These are phyloP conservation scores for Rhamnusium bicolor DNA, from an alignment of 2,888 invertebrate genomes.

Conservation along the genomic window DNA sequence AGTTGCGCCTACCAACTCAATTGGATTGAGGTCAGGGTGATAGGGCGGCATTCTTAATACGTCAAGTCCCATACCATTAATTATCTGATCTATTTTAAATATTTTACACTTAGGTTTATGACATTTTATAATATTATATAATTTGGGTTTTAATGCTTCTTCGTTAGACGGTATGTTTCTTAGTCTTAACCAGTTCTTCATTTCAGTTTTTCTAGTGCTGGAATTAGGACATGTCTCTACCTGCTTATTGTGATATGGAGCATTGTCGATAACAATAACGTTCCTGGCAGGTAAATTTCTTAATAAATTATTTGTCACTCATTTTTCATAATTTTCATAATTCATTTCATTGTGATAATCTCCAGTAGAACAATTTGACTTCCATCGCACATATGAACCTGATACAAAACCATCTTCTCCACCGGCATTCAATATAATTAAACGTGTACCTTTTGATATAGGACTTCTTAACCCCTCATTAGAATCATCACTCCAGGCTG, in stretches of 20 bases:
- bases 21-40: too few relatives aligned
- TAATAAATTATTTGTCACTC: constrained; percentile 13
- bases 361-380: constrained; percentile 34
- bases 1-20: too few relatives aligned
- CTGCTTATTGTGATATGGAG: constrained; percentile 7
- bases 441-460: constrained; percentile 37
- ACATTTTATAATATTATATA: too few relatives aligned
- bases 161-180: too few relatives aligned
- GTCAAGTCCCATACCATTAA: too few relatives aligned
- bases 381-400: constrained; percentile 37
- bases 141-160: too few relatives aligned
- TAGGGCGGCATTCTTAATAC: too few relatives aligned
- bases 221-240: background rate
- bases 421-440: constrained; percentile 44
- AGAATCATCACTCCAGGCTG: constrained; percentile 43
- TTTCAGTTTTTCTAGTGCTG: background rate
- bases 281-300: background rate
- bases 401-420: constrained; percentile 43
- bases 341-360: constrained; percentile 45
- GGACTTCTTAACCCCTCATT: constrained; percentile 39
- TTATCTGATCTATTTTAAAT: too few relatives aligned
- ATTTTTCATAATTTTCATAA: constrained; percentile 42
- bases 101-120: too few relatives aligned
- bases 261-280: constrained; percentile 14
- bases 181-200: background rate